phyloP scores from a whole-genome alignment of 2,888 invertebrate genomes.

The Rhyacophila evoluta region DNA sequence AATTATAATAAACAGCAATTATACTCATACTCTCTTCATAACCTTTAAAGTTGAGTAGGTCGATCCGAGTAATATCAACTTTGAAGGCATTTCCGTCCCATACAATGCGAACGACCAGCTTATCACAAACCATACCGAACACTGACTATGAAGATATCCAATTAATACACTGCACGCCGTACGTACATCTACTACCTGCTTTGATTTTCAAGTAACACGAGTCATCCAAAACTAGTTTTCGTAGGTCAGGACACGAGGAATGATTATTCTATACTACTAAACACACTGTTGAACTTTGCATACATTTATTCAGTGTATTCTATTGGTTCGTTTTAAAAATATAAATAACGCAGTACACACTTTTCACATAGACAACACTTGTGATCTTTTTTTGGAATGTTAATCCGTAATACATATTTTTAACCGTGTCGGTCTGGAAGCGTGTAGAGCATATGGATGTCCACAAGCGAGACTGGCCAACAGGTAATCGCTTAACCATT shows the following conservation, averaged over 20 bases:
- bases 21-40: background rate
- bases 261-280: no score
- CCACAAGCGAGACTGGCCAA: no score
- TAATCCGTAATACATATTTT: no score
- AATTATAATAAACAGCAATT: background rate
- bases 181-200: background rate
- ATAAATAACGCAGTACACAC: no score
- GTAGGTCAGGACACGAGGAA: slow-evolving; percentile 34
- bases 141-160: background rate
- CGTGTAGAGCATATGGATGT: no score
- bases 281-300: background rate
- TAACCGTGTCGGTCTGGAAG: no score
- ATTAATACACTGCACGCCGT: slow-evolving; percentile 31
- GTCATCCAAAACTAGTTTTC: slow-evolving; percentile 37
- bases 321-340: no score
- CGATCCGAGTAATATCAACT: slow-evolving; percentile 25
- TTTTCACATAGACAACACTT: no score
- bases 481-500: no score
- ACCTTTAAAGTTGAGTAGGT: slow-evolving; percentile 42
- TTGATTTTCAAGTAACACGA: background rate
- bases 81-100: slow-evolving; percentile 41
- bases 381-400: no score
- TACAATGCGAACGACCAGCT: slow-evolving; percentile 20
- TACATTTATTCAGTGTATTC: no score
- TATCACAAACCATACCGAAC: slow-evolving; percentile 17